phyloP scores from a whole-genome alignment of 92 coral and sea anemone genomes.

The Anthopleura xanthogrammica region DNA sequence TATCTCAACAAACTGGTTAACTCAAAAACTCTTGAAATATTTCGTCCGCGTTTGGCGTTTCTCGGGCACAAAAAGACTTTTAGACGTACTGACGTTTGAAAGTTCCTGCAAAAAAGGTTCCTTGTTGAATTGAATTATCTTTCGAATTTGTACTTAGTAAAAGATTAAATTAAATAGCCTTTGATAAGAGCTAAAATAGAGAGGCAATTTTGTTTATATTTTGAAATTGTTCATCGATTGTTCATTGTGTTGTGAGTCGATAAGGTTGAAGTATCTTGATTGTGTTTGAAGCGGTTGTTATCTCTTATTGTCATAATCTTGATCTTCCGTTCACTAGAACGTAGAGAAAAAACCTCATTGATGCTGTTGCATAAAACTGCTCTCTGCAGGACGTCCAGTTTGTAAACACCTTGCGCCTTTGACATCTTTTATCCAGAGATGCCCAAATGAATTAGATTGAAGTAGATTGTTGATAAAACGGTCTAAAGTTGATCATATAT shows the following conservation, averaged over 20 bases:
- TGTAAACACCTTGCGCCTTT: not conserved
- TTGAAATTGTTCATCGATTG: constrained; percentile 11
- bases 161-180: not conserved
- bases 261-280: not conserved
- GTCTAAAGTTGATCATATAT: not conserved
- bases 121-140: not conserved
- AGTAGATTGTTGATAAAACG: constrained; percentile 4
- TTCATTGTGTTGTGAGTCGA: constrained; percentile 2
- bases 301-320: not conserved
- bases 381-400: constrained; percentile 1
- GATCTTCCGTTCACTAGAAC: not conserved
- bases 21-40: not conserved
- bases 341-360: not conserved
- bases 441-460: not conserved
- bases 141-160: not conserved
- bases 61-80: not conserved
- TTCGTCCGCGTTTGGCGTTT: not conserved
- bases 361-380: constrained; percentile 1
- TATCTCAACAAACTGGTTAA: not conserved
- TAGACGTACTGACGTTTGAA: not conserved
- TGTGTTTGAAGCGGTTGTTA: not conserved
- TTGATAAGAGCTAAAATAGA: constrained; percentile 11
- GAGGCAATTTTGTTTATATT: constrained; percentile 7
- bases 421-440: not conserved
- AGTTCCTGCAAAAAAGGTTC: not conserved